Evolutionary conservation across 2,888 invertebrate species (phyloP), one percentile per base, ranked within the genome.

Genomic region (Polia nebulosa): DNA sequence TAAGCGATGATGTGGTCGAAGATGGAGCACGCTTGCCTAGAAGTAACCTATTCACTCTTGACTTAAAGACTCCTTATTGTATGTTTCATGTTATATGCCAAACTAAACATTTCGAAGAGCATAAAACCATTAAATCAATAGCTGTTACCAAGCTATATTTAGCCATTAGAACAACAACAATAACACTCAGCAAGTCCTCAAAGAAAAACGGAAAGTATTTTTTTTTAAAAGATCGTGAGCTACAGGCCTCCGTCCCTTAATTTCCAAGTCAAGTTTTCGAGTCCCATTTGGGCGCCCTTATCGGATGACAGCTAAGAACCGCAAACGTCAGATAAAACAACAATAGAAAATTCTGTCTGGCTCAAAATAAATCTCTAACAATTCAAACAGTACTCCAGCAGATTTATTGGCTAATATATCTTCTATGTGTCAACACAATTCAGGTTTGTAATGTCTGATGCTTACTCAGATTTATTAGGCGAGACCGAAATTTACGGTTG

Each of bases 361-460:
- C 44, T 47, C 36, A 57, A 77, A 77, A 76, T 76, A 77, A 77
- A 77, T 77, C 60, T 77, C 36, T 53, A 51, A 65, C 75, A 72
- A 52, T 78, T 72, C 62, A 52, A 77, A 59, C 61, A 44, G 78
- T 59, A 60, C 47, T 52, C 25, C 41, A 44, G 39, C 51, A 67
- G 78, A 76, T 76, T 76, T 76, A 76, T 76, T 60, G 73, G 62
- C 36, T 63, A 73, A 78, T 76, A 78, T 68, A 78, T 76, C 76
- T 76, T 76, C 47, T 39, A 44, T 15, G 55, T 73, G 76, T 76
- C 76, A 73, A 68, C 78, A 60, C 62, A 76, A 76, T 73, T 78
- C 78, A 76, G 78, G 76, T 78, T 55, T 77, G 61, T 62, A 59
- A 68, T 52, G 74, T 62, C 67, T 76, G 74, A 59, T 72, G 61